These are phyloP conservation scores for Drosophila nigrodunni DNA, from an alignment of 1,140 invertebrate genomes.

Conservation along the genomic window DNA sequence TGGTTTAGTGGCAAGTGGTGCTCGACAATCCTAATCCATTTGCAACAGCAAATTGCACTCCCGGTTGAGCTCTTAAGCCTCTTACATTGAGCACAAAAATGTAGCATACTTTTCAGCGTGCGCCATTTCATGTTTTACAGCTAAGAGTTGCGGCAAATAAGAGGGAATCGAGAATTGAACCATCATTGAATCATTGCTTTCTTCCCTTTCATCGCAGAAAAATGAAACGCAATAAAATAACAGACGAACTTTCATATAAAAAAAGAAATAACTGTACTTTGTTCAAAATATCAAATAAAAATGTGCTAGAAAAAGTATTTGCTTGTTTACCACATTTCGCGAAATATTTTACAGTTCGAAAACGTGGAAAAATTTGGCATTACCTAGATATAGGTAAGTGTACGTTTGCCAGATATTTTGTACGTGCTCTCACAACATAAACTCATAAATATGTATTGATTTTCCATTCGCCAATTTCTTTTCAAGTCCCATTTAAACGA, in stretches of 20 bases:
- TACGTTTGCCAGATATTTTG: constrained; percentile 61
- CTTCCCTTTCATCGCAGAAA: neutral
- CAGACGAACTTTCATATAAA: constrained; percentile 24
- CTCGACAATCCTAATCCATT: constrained; percentile 45
- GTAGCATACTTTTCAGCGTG: constrained; percentile 47
- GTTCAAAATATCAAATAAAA: constrained; percentile 35
- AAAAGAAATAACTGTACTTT: neutral
- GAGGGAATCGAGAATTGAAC: constrained; percentile 11
- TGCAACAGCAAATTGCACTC: constrained; percentile 57
- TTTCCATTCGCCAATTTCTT: constrained; percentile 67
- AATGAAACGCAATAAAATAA: constrained; percentile 17
- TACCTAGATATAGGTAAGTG: constrained; percentile 42
- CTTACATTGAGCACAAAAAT: constrained; percentile 41
- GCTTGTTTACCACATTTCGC: constrained; percentile 17
- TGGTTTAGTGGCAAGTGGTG: constrained; percentile 28
- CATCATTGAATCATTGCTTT: constrained; percentile 21
- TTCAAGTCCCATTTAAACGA: constrained; percentile 37
- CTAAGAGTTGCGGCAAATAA: constrained; percentile 8
- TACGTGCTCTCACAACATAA: constrained; percentile 75
- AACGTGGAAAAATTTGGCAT: constrained; percentile 56
- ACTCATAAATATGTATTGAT: constrained; percentile 81
- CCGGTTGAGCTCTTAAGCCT: constrained; percentile 54
- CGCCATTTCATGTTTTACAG: constrained; percentile 26
- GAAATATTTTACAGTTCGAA: constrained; percentile 63
- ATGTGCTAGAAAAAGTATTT: constrained; percentile 11